Conservation (phyloP, 2,888 invertebrate genomes). For the Cryptosula pallasiana region DNA sequence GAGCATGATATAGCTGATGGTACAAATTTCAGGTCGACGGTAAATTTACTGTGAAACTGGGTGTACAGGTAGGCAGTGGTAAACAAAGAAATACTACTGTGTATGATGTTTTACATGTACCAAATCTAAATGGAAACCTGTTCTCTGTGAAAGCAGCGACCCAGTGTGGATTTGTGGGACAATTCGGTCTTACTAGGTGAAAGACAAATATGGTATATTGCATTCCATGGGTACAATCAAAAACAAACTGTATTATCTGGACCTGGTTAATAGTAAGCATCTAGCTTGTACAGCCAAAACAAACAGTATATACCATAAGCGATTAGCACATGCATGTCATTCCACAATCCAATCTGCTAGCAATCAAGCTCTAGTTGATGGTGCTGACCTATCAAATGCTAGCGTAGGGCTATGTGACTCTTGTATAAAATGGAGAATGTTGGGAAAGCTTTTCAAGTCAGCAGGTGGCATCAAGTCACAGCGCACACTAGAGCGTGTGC, state of each 20-base stretch:
- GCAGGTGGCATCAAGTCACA: background rate
- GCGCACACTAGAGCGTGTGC: background rate
- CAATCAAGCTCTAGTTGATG: background rate
- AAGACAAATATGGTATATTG: too few relatives aligned
- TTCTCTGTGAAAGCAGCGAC: too few relatives aligned
- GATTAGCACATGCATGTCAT: background rate
- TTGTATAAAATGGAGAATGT: background rate
- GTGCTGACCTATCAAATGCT: background rate
- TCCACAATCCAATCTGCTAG: background rate
- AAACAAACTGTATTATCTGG: constrained; percentile 11
- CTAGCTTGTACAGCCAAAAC: background rate
- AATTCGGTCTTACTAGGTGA: too few relatives aligned
- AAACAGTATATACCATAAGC: background rate
- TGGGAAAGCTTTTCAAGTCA: background rate
- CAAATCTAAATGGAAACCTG: too few relatives aligned
- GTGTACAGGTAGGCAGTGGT: too few relatives aligned
- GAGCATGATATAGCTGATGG: too few relatives aligned
- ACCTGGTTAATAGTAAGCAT: background rate
- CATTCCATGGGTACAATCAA: too few relatives aligned
- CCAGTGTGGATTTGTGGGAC: too few relatives aligned
- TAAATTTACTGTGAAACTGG: too few relatives aligned
- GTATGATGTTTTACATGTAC: too few relatives aligned
- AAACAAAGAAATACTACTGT: too few relatives aligned
- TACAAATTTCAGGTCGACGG: too few relatives aligned
- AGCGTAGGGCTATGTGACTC: background rate